Percentiles rank a stretch among this genome's conserved stretches.
Evolutionary conservation across 2,888 invertebrate species (phyloP).

Genomic region (Cephus rjabovi): DNA sequence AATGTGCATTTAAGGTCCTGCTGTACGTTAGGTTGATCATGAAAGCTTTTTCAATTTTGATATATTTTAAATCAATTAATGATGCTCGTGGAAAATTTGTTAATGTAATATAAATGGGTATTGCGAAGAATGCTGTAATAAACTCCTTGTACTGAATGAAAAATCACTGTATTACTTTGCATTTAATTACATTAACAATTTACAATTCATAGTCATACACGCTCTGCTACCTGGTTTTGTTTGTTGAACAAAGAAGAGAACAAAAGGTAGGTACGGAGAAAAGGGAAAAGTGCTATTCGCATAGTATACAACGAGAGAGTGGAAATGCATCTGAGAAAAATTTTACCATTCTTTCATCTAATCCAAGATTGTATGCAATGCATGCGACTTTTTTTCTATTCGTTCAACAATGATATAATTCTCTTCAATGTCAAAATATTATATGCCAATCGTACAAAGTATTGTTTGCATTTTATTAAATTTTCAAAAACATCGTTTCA

Average conservation of each 20-base stretch:
- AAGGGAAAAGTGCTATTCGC: background rate
- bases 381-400: background rate
- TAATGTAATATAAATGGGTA: background rate
- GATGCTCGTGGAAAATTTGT: background rate
- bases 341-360: background rate
- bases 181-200: constrained; percentile 6
- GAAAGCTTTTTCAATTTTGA: background rate
- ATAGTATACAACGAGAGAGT: background rate
- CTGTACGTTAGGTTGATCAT: background rate
- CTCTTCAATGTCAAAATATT: background rate
- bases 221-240: background rate
- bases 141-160: background rate
- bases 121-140: background rate
- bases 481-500: background rate
- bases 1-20: background rate
- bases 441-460: background rate
- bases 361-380: background rate
- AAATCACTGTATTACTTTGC: background rate
- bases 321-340: background rate
- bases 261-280: background rate
- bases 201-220: constrained; percentile 1
- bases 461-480: background rate
- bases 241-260: background rate
- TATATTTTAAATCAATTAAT: background rate
- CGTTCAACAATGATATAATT: background rate